Conservation (phyloP, 2,113 vertebrate species). For the Bombycilla garrulus region DNA sequence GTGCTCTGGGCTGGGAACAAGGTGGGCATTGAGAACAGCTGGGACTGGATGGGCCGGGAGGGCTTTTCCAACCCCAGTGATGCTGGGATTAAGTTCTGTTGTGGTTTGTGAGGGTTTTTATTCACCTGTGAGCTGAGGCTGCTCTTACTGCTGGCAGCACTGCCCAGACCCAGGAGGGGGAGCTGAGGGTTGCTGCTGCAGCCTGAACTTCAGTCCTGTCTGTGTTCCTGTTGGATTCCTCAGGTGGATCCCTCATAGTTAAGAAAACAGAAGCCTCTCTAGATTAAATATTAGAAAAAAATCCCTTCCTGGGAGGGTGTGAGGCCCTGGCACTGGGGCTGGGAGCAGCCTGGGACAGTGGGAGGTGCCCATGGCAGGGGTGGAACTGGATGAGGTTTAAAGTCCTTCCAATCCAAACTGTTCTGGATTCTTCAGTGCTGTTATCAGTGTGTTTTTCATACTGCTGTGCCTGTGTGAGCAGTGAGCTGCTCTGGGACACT, state of each 20-base stretch:
- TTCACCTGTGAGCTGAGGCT: background rate
- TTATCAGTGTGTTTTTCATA: background rate
- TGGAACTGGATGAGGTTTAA: accelerated
- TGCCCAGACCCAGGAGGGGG: background rate
- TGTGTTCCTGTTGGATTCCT: background rate
- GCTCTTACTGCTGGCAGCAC: background rate
- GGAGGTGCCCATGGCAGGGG: background rate
- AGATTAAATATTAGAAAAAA: background rate
- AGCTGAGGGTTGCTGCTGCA: background rate
- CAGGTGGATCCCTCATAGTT: background rate
- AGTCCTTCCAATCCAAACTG: background rate
- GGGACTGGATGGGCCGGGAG: background rate
- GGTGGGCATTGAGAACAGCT: background rate
- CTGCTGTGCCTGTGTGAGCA: background rate
- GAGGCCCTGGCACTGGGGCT: background rate
- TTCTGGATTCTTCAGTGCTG: background rate
- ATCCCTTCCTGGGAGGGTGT: background rate
- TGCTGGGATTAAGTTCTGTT: background rate
- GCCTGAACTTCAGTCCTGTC: background rate
- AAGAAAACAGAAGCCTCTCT: background rate
- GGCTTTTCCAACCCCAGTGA: background rate
- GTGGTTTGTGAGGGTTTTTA: background rate
- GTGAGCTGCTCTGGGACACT: background rate
- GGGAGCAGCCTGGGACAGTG: background rate
- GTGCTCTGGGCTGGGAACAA: background rate